A percentile compares a stretch with the other conserved stretches of the same genome.
These are phyloP conservation scores for Thereva unica DNA, from an alignment of 2,888 invertebrate genomes.

Conservation along the genomic window DNA sequence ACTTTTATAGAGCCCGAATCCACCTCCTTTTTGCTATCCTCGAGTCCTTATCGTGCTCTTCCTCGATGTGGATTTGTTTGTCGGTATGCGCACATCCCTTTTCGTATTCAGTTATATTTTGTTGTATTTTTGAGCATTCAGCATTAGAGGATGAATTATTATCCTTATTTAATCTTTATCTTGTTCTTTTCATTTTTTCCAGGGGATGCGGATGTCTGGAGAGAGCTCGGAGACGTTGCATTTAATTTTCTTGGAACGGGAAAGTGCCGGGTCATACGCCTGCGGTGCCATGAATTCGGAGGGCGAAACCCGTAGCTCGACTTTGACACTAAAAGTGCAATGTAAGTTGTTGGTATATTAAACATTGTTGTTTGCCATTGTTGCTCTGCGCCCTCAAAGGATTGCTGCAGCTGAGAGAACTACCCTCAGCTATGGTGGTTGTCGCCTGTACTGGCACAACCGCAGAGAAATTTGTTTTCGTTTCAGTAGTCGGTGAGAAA, in stretches of 20 bases:
- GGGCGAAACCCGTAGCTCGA: conserved; percentile 78
- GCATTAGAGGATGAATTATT: conserved; percentile 26
- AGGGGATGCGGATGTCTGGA: conserved; percentile 60
- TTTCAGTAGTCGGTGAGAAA: too few relatives aligned
- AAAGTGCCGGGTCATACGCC: conserved; percentile 76
- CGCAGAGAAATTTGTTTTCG: not conserved
- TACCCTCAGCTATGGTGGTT: not conserved
- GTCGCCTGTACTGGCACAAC: not conserved
- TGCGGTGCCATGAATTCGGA: conserved; percentile 81
- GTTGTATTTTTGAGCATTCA: conserved; percentile 29
- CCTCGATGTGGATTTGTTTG: conserved; percentile 12
- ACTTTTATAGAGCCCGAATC: too few relatives aligned
- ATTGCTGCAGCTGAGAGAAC: conserved; percentile 2
- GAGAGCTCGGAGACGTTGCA: conserved; percentile 63
- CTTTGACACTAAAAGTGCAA: conserved; percentile 73
- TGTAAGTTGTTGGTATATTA: conserved; percentile 65
- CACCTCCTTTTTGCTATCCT: not conserved
- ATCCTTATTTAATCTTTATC: conserved; percentile 9
- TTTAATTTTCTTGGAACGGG: conserved; percentile 69
- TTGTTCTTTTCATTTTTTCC: conserved; percentile 40
- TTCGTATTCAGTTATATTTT: conserved; percentile 1
- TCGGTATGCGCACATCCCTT: conserved; percentile 7
- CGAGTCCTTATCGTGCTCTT: conserved; percentile 7
- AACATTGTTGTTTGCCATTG: conserved; percentile 30
- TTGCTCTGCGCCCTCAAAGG: not conserved